A percentile compares a stretch with the other conserved stretches of the same genome.
Evolutionary conservation across 2,797 vertebrate genomes (phyloP).

Genomic region (Dendrocincla fuliginosa): DNA sequence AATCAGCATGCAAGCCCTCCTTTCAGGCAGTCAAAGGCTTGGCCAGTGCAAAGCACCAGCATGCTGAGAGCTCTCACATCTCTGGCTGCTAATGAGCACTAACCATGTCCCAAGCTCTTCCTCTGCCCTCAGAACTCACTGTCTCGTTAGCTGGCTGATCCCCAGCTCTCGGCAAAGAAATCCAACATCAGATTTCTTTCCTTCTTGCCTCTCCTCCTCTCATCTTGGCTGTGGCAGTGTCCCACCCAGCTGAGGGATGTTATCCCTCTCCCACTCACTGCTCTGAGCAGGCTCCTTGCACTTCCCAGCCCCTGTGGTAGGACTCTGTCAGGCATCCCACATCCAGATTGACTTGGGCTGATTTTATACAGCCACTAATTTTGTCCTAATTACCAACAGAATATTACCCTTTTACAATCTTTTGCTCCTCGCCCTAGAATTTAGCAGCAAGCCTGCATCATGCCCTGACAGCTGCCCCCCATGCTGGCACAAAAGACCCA

Average conservation of each 20-base stretch:
- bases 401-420: not conserved
- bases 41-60: not conserved
- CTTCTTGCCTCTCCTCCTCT: not conserved
- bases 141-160: constrained; percentile 25
- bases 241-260: not conserved
- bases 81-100: constrained; percentile 10
- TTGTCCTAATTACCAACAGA: not conserved
- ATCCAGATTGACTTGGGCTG: not conserved
- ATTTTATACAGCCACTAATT: not conserved
- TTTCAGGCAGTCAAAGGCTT: not conserved
- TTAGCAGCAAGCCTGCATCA: not conserved
- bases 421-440: not conserved
- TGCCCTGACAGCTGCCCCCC: not conserved
- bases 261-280: not conserved
- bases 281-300: not conserved
- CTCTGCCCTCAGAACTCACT: constrained; percentile 1
- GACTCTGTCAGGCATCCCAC: not conserved
- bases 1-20: not conserved
- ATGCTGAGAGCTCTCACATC: not conserved
- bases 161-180: not conserved
- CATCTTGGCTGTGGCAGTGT: not conserved
- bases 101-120: not conserved
- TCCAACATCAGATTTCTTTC: not conserved
- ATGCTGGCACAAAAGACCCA: fast-evolving
- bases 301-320: not conserved